These are phyloP conservation scores for Mycogona germanica DNA, from an alignment of 2,888 invertebrate species.

Conservation along the genomic window DNA sequence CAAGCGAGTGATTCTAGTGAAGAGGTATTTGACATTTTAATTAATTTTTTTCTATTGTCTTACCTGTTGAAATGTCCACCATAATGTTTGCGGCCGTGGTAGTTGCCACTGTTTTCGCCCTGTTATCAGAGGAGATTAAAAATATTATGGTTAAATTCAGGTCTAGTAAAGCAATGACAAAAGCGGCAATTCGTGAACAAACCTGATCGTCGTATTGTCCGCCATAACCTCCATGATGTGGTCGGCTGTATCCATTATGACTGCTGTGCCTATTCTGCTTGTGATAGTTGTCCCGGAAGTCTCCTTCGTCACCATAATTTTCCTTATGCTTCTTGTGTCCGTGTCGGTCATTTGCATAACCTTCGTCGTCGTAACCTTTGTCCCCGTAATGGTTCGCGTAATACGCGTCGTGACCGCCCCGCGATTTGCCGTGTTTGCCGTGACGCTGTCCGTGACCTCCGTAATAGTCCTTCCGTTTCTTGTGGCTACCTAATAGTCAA, in stretches of 20 bases:
- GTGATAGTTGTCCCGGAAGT: slow-evolving; percentile 13
- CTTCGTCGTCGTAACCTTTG: neutral
- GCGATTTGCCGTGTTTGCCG: slow-evolving; percentile 23
- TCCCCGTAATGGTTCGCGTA: slow-evolving; percentile 8
- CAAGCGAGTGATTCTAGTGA: too few relatives aligned
- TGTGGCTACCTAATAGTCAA: too few relatives aligned
- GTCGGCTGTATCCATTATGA: slow-evolving; percentile 9
- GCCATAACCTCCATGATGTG: slow-evolving; percentile 1
- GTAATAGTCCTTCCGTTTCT: slow-evolving; percentile 40
- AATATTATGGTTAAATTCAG: too few relatives aligned
- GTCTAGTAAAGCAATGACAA: neutral
- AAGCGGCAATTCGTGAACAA: slow-evolving; percentile 3
- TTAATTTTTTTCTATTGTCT: too few relatives aligned
- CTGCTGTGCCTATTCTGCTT: slow-evolving; percentile 2
- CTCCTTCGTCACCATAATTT: slow-evolving; percentile 6
- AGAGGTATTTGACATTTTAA: too few relatives aligned
- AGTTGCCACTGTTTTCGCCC: slow-evolving; percentile 9
- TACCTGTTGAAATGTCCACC: slow-evolving; percentile 4
- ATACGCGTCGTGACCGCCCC: slow-evolving; percentile 7
- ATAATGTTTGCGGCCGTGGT: slow-evolving; percentile 7
- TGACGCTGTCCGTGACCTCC: slow-evolving; percentile 9
- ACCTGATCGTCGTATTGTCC: slow-evolving; percentile 6
- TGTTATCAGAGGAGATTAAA: too few relatives aligned
- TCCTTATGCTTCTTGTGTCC: slow-evolving; percentile 4
- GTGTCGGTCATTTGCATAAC: neutral